Conservation (phyloP, 2,113 vertebrate genomes). For the Tamias sibiricus region DNA sequence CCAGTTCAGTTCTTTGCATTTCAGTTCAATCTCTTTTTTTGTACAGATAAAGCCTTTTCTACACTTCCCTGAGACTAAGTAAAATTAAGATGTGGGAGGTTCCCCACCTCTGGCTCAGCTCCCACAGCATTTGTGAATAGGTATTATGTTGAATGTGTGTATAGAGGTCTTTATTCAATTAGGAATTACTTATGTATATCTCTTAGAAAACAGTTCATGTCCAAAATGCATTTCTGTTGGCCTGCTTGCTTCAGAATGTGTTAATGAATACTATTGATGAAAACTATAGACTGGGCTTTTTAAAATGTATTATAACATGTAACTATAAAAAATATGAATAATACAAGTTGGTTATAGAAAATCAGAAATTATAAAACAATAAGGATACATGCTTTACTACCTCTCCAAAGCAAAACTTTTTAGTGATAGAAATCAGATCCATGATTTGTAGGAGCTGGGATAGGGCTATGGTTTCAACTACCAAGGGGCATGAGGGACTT, state of each 20-base stretch:
- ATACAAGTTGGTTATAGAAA: not conserved
- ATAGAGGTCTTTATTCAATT: slow-evolving; percentile 25
- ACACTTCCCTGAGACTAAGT: slow-evolving; percentile 9
- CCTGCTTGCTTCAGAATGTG: not conserved
- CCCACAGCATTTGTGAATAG: slow-evolving; percentile 43
- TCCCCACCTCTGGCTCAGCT: not conserved
- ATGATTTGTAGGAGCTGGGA: not conserved
- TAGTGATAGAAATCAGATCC: not conserved
- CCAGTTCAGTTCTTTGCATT: not conserved
- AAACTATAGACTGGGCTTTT: not conserved
- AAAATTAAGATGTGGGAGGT: slow-evolving; percentile 1
- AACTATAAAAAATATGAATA: not conserved
- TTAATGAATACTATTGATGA: not conserved
- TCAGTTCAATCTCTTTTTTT: not conserved
- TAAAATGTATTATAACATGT: not conserved
- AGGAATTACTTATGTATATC: not conserved
- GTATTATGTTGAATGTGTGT: not conserved
- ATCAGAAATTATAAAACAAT: not conserved
- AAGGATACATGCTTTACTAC: not conserved
- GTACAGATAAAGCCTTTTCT: slow-evolving; percentile 35
- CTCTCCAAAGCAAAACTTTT: not conserved
- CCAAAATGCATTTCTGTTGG: not conserved
- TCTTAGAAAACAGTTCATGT: not conserved
- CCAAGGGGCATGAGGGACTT: not conserved
- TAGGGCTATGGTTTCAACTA: not conserved